phyloP scores from a whole-genome alignment of 2,888 invertebrate species.

The Periphyllus acericola region DNA sequence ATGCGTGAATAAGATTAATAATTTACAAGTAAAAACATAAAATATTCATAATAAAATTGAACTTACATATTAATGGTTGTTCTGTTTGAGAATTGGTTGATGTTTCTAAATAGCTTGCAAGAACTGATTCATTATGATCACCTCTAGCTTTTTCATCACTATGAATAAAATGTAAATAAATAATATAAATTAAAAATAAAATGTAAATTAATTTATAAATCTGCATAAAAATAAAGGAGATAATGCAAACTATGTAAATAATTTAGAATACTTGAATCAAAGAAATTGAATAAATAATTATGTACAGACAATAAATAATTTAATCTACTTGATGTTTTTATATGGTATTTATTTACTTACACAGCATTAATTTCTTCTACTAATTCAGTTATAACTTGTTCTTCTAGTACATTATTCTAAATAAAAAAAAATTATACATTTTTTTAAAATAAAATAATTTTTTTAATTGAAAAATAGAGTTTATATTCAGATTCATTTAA shows the following conservation, averaged over 20 bases:
- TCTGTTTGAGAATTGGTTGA: constrained; percentile 31
- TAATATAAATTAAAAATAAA: neutral
- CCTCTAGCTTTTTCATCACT: constrained; percentile 47
- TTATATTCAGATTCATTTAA: too few relatives aligned
- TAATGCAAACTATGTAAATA: neutral
- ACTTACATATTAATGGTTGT: constrained; percentile 28
- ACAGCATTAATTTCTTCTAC: neutral
- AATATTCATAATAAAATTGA: neutral
- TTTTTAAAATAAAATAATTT: neutral
- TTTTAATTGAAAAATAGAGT: too few relatives aligned
- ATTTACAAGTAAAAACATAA: neutral
- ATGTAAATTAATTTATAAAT: neutral
- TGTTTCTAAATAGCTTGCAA: constrained; percentile 55
- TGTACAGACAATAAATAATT: too few relatives aligned
- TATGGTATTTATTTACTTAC: constrained; percentile 31
- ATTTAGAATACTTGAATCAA: neutral
- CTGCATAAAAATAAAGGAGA: neutral
- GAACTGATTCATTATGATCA: constrained; percentile 53
- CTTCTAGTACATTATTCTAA: constrained; percentile 36
- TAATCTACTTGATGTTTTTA: neutral
- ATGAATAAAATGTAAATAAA: neutral
- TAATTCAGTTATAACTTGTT: constrained; percentile 8
- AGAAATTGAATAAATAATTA: too few relatives aligned
- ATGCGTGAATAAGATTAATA: neutral
- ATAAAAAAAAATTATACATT: neutral